Percentiles rank a stretch among this genome's conserved stretches.
phyloP scores from a whole-genome alignment of 2,113 vertebrate species.

The Conger conger region DNA sequence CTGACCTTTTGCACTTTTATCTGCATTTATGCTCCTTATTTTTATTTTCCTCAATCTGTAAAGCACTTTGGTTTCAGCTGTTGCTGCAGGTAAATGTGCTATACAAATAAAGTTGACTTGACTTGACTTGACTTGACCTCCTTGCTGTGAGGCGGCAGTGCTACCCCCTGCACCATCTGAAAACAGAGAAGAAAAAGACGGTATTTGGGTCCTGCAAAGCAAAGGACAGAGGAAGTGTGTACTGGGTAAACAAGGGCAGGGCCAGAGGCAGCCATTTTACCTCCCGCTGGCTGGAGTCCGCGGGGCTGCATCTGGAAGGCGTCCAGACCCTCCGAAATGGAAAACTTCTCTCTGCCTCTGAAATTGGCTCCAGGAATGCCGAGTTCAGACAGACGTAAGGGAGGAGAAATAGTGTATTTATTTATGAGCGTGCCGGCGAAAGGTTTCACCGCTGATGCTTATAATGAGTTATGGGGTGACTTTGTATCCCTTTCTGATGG shows the following conservation, averaged over 20 bases:
- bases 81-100: too few species aligned
- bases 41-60: too few species aligned
- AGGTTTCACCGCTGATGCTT: not conserved
- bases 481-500: not conserved
- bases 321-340: not conserved
- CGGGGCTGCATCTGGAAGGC: not conserved
- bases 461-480: slow-evolving; percentile 1
- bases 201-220: not conserved
- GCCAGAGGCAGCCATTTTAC: not conserved
- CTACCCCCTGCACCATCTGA: too few species aligned
- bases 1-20: too few species aligned
- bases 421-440: not conserved
- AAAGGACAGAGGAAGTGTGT: not conserved
- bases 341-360: not conserved
- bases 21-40: too few species aligned
- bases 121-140: too few species aligned
- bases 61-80: too few species aligned
- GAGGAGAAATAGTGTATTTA: not conserved
- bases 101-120: too few species aligned
- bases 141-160: too few species aligned
- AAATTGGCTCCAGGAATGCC: not conserved
- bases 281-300: not conserved
- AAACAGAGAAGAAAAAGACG: not conserved
- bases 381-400: not conserved
- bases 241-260: not conserved